A percentile compares a stretch with the other conserved stretches of the same genome.
Conservation (phyloP, 2,888 invertebrate species). For the Xanthorhoe designata region DNA sequence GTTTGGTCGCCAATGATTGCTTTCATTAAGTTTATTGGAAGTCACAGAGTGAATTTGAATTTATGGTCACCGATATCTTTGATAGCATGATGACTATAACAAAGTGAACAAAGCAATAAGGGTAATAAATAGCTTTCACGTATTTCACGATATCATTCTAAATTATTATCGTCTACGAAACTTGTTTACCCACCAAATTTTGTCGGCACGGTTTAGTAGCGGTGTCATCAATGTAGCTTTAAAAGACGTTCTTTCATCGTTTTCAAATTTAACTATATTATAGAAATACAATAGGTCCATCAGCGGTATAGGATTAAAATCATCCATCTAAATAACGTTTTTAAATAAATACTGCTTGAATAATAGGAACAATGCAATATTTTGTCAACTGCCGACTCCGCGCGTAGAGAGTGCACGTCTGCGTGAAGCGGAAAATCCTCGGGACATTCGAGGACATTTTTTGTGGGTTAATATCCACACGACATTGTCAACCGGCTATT, state of each 20-base stretch:
- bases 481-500: conserved; percentile 85
- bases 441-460: conserved; percentile 84
- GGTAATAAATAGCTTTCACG: conserved; percentile 77
- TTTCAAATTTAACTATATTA: conserved; percentile 74
- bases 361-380: conserved; percentile 86
- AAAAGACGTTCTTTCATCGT: conserved; percentile 56
- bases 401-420: conserved; percentile 79
- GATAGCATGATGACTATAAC: conserved; percentile 81
- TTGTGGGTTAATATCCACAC: conserved; percentile 85
- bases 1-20: conserved; percentile 79
- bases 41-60: conserved; percentile 83
- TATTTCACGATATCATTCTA: conserved; percentile 55
- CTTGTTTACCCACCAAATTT: conserved; percentile 34
- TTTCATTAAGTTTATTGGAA: conserved; percentile 84
- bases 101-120: conserved; percentile 79
- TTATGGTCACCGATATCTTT: conserved; percentile 79
- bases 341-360: conserved; percentile 84
- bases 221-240: conserved; percentile 40
- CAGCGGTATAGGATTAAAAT: conserved; percentile 81
- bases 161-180: conserved; percentile 47
- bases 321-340: conserved; percentile 86
- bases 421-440: conserved; percentile 86
- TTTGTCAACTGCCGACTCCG: conserved; percentile 84
- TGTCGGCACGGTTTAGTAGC: conserved; percentile 36
- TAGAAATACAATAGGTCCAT: conserved; percentile 74